Conservation (phyloP, 2,888 invertebrate species). For the Augochlorella aurata region DNA sequence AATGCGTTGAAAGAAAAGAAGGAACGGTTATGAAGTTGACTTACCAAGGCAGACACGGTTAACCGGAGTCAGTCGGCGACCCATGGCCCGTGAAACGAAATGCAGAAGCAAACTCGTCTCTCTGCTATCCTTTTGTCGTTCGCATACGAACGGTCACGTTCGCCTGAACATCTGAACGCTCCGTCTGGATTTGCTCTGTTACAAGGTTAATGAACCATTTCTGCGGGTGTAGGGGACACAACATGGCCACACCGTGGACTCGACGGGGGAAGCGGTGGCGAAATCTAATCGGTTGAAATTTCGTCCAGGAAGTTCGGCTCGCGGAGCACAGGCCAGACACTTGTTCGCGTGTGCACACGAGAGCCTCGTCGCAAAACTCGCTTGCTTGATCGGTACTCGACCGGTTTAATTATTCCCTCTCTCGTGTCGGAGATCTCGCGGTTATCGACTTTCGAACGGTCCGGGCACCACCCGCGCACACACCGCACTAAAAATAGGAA, state of each 20-base stretch:
- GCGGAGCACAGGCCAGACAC: slow-evolving; percentile 26
- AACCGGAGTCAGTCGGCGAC: slow-evolving; percentile 21
- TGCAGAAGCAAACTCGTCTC: slow-evolving; percentile 34
- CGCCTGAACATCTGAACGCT: not conserved
- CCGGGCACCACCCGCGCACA: no score
- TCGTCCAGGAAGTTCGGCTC: slow-evolving; percentile 49
- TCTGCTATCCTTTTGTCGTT: slow-evolving; percentile 5
- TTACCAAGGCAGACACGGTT: not conserved
- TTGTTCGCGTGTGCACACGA: slow-evolving; percentile 7
- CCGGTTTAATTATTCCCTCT: not conserved
- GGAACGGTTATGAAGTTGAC: not conserved
- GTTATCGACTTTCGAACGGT: no score
- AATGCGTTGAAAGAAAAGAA: not conserved
- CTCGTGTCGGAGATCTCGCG: no score
- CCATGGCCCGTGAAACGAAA: slow-evolving; percentile 50
- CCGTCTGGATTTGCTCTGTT: slow-evolving; percentile 53
- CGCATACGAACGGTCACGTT: not conserved
- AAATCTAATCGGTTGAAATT: slow-evolving; percentile 60
- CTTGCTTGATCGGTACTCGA: slow-evolving; percentile 10
- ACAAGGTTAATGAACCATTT: slow-evolving; percentile 62
- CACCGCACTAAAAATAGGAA: no score
- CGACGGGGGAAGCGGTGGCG: slow-evolving; percentile 8
- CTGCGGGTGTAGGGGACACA: not conserved
- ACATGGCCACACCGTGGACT: slow-evolving; percentile 7
- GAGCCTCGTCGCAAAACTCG: slow-evolving; percentile 1